Percentiles rank a stretch among this genome's conserved stretches.
phyloP scores from a whole-genome alignment of 2,888 invertebrate genomes.

The Spilarctia lutea region DNA sequence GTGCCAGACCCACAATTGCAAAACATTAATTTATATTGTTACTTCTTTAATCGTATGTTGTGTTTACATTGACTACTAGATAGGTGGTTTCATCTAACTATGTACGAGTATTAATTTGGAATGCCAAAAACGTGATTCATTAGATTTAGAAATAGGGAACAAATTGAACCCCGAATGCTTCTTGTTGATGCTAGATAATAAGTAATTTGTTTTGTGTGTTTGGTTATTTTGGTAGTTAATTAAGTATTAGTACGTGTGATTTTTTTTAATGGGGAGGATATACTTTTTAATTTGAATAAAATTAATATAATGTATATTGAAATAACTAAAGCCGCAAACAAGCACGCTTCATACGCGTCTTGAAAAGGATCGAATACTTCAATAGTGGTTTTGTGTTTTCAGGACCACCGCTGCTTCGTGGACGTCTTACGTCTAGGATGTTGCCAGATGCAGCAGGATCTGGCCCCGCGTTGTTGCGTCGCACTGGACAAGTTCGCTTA shows the following conservation, averaged over 20 bases:
- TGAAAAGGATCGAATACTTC: neutral
- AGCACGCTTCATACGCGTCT: neutral
- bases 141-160: neutral
- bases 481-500: constrained; percentile 82
- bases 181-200: neutral
- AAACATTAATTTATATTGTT: constrained; percentile 32
- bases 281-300: too few species aligned
- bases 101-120: neutral
- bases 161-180: neutral
- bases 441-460: constrained; percentile 92
- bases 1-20: constrained; percentile 17
- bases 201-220: too few species aligned
- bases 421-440: constrained; percentile 89
- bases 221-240: too few species aligned
- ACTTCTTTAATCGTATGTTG: constrained; percentile 11
- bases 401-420: constrained; percentile 88
- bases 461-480: constrained; percentile 89
- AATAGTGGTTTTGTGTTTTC: constrained; percentile 17
- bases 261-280: too few species aligned
- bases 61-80: constrained; percentile 10
- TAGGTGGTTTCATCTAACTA: neutral
- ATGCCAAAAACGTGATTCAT: neutral
- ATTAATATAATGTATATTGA: too few species aligned
- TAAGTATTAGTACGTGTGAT: too few species aligned
- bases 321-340: neutral